phyloP scores from a whole-genome alignment of 2,888 invertebrate genomes.

The Macrophya annulata region DNA sequence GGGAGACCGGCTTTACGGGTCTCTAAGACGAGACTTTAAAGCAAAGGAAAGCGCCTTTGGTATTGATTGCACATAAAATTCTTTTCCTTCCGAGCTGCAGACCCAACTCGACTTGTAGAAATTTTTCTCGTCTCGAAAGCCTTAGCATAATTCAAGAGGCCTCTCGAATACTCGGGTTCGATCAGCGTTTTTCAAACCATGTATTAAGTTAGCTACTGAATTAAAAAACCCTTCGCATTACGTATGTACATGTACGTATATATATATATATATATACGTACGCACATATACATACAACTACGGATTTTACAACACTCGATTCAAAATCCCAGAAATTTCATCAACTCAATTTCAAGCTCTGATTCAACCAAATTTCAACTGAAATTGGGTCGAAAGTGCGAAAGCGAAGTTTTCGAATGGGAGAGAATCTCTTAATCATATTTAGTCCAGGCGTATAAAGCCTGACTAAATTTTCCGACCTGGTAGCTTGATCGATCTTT shows the following conservation, averaged over 20 bases:
- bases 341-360: constrained; percentile 1
- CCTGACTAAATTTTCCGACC: background rate
- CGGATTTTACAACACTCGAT: background rate
- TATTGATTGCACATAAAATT: constrained; percentile 55
- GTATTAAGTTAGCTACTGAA: background rate
- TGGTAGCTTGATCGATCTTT: background rate
- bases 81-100: constrained; percentile 34
- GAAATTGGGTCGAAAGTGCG: background rate
- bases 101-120: constrained; percentile 11
- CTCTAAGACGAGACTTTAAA: constrained; percentile 48
- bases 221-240: background rate
- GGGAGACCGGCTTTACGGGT: constrained; percentile 64
- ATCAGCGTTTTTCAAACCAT: constrained; percentile 36
- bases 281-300: background rate
- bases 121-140: constrained; percentile 23
- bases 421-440: constrained; percentile 34
- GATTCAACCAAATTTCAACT: constrained; percentile 9
- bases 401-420: background rate
- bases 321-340: background rate
- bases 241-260: background rate
- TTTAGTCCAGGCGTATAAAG: constrained; percentile 22
- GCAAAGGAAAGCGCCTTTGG: constrained; percentile 51
- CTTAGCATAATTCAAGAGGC: constrained; percentile 35
- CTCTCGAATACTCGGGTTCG: constrained; percentile 22
- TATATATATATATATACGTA: background rate